Percentiles rank a stretch among this genome's conserved stretches.
phyloP scores from a whole-genome alignment of 2,113 vertebrate genomes.

The Oncorhynchus clarkii region DNA sequence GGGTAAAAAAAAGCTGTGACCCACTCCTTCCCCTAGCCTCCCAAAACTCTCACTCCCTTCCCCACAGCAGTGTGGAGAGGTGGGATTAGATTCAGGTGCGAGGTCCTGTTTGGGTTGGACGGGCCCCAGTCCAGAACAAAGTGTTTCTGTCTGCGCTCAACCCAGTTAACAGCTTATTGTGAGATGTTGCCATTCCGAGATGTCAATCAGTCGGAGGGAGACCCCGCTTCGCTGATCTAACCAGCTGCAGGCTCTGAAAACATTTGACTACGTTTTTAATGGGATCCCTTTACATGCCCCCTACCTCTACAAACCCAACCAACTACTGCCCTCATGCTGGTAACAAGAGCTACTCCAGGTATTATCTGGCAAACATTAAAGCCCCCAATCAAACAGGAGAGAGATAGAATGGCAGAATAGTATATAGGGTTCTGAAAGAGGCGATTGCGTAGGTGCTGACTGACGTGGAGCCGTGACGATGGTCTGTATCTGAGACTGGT shows the following conservation, averaged over 20 bases:
- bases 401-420: not conserved
- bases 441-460: slow-evolving; percentile 77
- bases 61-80: not conserved
- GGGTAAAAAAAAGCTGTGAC: no score
- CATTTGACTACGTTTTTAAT: slow-evolving; percentile 86
- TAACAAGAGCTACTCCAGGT: not conserved
- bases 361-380: not conserved
- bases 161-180: slow-evolving; percentile 90
- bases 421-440: slow-evolving; percentile 66
- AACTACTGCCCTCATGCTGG: not conserved
- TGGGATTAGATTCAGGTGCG: slow-evolving; percentile 91
- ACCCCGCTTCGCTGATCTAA: slow-evolving; percentile 79
- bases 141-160: slow-evolving; percentile 95
- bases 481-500: not conserved
- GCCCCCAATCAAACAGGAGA: slow-evolving; percentile 14
- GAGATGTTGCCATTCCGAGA: slow-evolving; percentile 90
- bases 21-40: slow-evolving; percentile 54
- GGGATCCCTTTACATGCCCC: slow-evolving; percentile 76
- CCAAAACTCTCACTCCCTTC: slow-evolving; percentile 21
- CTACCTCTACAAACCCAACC: not conserved
- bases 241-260: slow-evolving; percentile 94
- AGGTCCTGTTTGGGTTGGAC: slow-evolving; percentile 91
- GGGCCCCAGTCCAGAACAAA: slow-evolving; percentile 90
- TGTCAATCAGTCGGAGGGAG: slow-evolving; percentile 79
- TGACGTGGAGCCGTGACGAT: slow-evolving; percentile 59